Base-by-base conservation (phyloP, 2,797 vertebrate species). In the Rhinogobio ventralis region DNA sequence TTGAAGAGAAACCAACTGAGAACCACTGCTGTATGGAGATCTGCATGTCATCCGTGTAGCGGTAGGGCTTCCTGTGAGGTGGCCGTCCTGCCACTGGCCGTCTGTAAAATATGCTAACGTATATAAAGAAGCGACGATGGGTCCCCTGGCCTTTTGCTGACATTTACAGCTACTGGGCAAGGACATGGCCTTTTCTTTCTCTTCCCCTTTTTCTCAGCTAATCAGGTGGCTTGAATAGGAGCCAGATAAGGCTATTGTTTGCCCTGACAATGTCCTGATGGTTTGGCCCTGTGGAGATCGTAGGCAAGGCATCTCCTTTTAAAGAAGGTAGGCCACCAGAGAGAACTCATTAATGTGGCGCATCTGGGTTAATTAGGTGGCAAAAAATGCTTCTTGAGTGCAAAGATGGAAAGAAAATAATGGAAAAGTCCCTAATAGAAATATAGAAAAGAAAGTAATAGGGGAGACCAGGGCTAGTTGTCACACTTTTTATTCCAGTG, bases 151-250 rank as follows among this genome's bases (percentile, higher is more conserved):
- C 95, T 94, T 94, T 96, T 89, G 42, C 90, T 97, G 97, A 97
- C 97, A 97, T 98, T 97, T 96, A 94, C 93, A 93, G 93, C 94
- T 94, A 94, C 93, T 91, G 93, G 94, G 94, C 97, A 97, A 98
- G 96, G 97, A 96, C 96, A 95, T 88, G 86, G 92, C 96, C 96
- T 96, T 96, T 96, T 94, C 95, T 95, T 94, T 96, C 94, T 92
- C 91, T 94, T 95, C 94, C 95, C 95, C 94, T 97, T 96, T 96
- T 95, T 96, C 95, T 92, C 94, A 95, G 95, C 97, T 97, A 97
- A 97, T 99, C 97, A 96, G 96, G 96, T 96, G 96, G 95, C 96
- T 96, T 97, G 96, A 97, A 97, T 95, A 95, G 96, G 94, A 95
- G 94, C 92, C 95, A 96, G 97, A 97, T 98, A 97, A 98, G 96